Base-by-base conservation (phyloP, 2,797 vertebrate species). In the Pantherophis vulpinus region DNA sequence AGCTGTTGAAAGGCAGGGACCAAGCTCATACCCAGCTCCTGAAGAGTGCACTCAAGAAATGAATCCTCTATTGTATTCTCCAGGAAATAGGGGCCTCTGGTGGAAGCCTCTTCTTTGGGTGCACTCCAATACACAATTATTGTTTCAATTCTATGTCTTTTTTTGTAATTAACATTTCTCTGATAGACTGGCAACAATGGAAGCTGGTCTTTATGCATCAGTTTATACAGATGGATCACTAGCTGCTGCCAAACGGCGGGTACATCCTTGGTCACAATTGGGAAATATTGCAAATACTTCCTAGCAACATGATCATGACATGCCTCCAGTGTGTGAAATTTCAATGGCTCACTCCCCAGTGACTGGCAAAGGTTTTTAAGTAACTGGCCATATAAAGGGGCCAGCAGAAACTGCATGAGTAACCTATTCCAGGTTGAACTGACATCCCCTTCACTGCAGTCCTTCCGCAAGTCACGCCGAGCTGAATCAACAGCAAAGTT, bases 401-500 rank as follows among this genome's bases (percentile, higher is more conserved):
- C 97, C 93, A 98, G 96, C 12, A 98, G 59, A 0, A 94, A 87
- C 23, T 58, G 86, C 93, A 98, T 98, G 89, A 99, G 96, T 94
- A 89, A 97, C 16, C 93, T 91, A 93, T 99, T 99, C 98, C 98
- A 98, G 42, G 93, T 74, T 16, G 93, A 93, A 94, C 98, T 98
- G 54, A 20, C 10, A 96, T 97, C 97, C 61, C 58, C 95, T 91
- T 93, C 63, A 32, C 4, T 95, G 93, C 98, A 98, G 89, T 98
- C 97, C 91, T 97, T 90, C 97, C 94, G 23, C 98, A 91, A 91
- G 95, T 95, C 91, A 95, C 97, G 89, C 95, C 98, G 93, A 97
- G 98, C 89, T 32, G 91, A 96, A 96, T 98, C 98, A 25, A 98
- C 97, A 66, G 98, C 98, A 97, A 99, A 99, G 97, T 98, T 98